Evolutionary conservation across 2,888 invertebrate genomes (phyloP).

Genomic region (Watsonalla binaria): DNA sequence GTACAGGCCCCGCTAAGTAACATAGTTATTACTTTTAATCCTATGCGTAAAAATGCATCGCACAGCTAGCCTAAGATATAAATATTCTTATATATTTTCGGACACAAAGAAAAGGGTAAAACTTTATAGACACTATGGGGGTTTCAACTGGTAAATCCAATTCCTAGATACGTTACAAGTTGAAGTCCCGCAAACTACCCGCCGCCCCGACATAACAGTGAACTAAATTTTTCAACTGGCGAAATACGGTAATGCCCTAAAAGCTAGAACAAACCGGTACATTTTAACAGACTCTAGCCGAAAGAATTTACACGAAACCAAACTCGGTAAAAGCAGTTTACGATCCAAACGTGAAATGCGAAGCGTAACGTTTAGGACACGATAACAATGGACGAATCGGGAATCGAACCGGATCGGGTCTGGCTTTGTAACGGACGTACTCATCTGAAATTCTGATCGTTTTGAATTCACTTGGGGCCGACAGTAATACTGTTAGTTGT

Average conservation of each 20-base stretch:
- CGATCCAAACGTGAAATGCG: background rate
- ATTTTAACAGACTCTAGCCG: background rate
- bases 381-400: conserved; percentile 19
- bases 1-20: no score
- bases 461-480: conserved; percentile 13
- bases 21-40: no score
- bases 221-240: no score
- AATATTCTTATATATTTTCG: no score
- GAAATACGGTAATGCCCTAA: conserved; percentile 2
- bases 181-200: no score
- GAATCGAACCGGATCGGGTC: conserved; percentile 15
- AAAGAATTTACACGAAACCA: conserved; percentile 13
- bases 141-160: no score
- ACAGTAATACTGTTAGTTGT: conserved; percentile 2
- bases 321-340: background rate
- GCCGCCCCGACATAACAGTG: no score
- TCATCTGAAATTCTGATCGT: conserved; percentile 33
- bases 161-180: no score
- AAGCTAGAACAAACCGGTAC: conserved; percentile 4
- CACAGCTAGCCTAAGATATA: no score
- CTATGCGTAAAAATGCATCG: no score
- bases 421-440: conserved; percentile 22
- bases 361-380: conserved; percentile 20
- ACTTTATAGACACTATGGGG: no score
- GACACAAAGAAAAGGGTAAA: no score